Evolutionary conservation across 2,797 vertebrate species (phyloP).

Genomic region (Acipenser transmontanus): DNA sequence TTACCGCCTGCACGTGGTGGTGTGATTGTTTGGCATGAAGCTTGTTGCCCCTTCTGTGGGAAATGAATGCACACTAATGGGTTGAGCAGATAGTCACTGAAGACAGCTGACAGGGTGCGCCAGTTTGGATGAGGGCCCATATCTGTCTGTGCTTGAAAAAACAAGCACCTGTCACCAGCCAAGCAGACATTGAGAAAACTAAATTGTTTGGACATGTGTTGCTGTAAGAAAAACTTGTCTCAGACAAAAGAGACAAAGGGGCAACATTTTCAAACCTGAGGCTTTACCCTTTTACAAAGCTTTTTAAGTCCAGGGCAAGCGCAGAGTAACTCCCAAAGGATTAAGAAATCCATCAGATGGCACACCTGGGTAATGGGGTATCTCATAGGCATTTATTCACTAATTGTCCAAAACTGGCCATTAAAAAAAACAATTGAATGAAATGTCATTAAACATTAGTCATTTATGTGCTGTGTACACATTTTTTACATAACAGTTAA

Average conservation of each 20-base stretch:
- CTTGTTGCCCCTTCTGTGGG: constrained; percentile 37
- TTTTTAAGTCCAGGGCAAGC: no score
- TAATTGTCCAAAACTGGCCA: background rate
- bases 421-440: background rate
- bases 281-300: no score
- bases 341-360: no score
- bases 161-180: constrained; percentile 32
- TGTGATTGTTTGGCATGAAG: constrained; percentile 19
- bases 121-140: constrained; percentile 11
- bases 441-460: no score
- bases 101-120: constrained; percentile 22
- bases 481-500: no score
- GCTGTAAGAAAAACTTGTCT: background rate
- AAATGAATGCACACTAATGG: constrained; percentile 39
- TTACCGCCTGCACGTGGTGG: background rate
- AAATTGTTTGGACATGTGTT: background rate
- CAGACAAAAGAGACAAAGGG: no score
- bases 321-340: no score
- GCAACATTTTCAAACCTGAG: no score
- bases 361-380: no score
- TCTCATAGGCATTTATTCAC: background rate
- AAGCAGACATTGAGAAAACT: constrained; percentile 12
- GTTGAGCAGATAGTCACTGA: constrained; percentile 12
- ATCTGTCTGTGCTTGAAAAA: background rate
- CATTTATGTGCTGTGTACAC: no score